Evolutionary conservation across 2,888 invertebrate species (phyloP), one percentile per base, ranked within the genome.

Genomic region (Hypsopygia costalis): DNA sequence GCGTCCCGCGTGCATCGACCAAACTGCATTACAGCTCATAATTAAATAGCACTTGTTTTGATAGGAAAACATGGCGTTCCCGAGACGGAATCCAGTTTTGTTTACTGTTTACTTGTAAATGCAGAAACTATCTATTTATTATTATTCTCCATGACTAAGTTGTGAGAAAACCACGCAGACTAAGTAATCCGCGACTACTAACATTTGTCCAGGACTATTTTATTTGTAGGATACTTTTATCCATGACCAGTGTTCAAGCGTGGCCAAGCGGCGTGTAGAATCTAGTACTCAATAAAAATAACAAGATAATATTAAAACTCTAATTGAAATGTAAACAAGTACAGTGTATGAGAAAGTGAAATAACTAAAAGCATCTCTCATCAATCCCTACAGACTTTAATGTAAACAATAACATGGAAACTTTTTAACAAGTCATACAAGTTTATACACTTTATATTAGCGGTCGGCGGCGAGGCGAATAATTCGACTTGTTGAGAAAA

Each of bases 341-440:
- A 29, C 10, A 20, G 20, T 4, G 12, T 6, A 25, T 25, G 12
- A 36, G 28, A 16, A 9, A 38, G 28, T 37, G 31, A 38, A 38
- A 38, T 28, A 39, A 66, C 69, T 76, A 81, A 85, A 75, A 82
- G 86, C 81, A 69, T 83, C 81, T 69, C 64, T 83, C 82, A 74
- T 66, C 83, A 46, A 54, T 52, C 61, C 71, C 71, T 70, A 72
- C 73, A 76, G 79, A 81, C 69, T 63, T 54, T 62, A 81, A 63
- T 68, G 67, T 81, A 86, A 86, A 86, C 85, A 86, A 85, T 81
- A 86, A 83, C 82, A 83, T 58, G 70, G 69, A 80, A 81, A 80
- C 81, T 85, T 85, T 86, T 83, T 78, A 83, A 85, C 79, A 72
- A 76, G 69, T 78, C 77, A 72, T 79, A 71, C 66, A 67, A n/a